phyloP scores from a whole-genome alignment of 2,888 invertebrate genomes.

The Mermis nigrescens region DNA sequence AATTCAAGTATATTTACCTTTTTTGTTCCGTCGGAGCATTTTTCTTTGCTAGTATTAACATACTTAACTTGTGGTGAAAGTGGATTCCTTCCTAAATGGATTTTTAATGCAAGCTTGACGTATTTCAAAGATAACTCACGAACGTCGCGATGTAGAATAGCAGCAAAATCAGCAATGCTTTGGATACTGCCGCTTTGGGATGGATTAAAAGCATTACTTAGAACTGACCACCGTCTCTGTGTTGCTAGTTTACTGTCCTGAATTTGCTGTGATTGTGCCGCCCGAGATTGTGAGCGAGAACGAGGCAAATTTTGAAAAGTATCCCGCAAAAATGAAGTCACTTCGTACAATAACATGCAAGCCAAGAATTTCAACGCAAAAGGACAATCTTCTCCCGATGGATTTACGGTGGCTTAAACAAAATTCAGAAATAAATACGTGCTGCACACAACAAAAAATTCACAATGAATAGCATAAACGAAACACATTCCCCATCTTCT shows the following conservation, averaged over 20 bases:
- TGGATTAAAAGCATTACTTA: slow-evolving; percentile 31
- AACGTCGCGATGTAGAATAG: slow-evolving; percentile 5
- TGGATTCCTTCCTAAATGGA: too few relatives aligned
- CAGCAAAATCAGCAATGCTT: slow-evolving; percentile 28
- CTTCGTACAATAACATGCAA: slow-evolving; percentile 80
- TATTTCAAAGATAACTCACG: too few relatives aligned
- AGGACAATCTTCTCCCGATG: slow-evolving; percentile 57
- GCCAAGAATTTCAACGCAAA: slow-evolving; percentile 61
- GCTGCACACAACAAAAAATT: not conserved
- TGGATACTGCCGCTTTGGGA: slow-evolving; percentile 29
- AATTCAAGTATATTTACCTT: too few relatives aligned
- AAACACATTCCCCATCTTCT: too few relatives aligned
- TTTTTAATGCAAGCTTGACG: too few relatives aligned
- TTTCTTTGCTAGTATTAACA: too few relatives aligned
- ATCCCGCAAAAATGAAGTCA: slow-evolving; percentile 85
- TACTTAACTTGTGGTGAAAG: too few relatives aligned
- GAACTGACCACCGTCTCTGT: slow-evolving; percentile 29
- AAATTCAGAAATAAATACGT: slow-evolving; percentile 21
- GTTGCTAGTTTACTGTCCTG: slow-evolving; percentile 30
- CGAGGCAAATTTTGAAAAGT: slow-evolving; percentile 56
- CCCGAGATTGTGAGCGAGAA: slow-evolving; percentile 12
- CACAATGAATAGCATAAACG: too few relatives aligned
- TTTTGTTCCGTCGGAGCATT: too few relatives aligned
- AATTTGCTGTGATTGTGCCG: slow-evolving; percentile 13
- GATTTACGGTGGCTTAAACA: slow-evolving; percentile 11